Percentiles rank a stretch among this genome's conserved stretches.
phyloP scores from a whole-genome alignment of 2,797 vertebrate species.

The Cynodonichthys magdalenae region DNA sequence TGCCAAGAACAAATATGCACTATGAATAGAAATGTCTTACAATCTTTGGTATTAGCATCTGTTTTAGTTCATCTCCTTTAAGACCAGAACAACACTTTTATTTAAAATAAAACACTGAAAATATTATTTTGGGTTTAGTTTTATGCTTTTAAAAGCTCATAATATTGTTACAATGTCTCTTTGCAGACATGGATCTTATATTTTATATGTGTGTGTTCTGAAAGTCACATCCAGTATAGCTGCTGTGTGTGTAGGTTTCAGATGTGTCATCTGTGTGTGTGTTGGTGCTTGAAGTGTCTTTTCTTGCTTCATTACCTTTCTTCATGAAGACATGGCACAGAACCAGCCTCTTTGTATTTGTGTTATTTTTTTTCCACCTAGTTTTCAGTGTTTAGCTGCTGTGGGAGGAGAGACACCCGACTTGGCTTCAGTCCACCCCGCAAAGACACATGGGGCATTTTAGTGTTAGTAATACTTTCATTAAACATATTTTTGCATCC shows the following conservation, averaged over 20 bases:
- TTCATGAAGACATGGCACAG: slow-evolving; percentile 56
- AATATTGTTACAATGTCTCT: no score
- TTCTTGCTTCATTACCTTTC: slow-evolving; percentile 62
- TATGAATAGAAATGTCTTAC: no score
- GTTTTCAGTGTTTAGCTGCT: slow-evolving; percentile 36
- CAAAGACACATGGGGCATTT: slow-evolving; percentile 13
- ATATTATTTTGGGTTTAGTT: no score
- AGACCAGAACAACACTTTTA: no score
- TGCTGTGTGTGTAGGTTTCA: background rate
- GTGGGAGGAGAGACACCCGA: slow-evolving; percentile 33
- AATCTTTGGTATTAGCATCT: no score
- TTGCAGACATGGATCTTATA: no score
- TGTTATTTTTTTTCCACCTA: slow-evolving; percentile 34
- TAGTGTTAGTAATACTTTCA: slow-evolving; percentile 12
- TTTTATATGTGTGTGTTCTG: slow-evolving; percentile 48
- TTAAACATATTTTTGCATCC: no score
- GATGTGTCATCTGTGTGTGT: slow-evolving; percentile 2
- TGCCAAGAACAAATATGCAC: no score
- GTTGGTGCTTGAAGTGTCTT: slow-evolving; percentile 44
- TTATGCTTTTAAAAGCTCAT: no score
- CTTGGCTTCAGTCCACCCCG: slow-evolving; percentile 27
- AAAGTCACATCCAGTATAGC: no score
- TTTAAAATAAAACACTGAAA: no score
- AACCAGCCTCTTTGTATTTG: slow-evolving; percentile 54
- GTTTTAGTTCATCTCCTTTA: no score